These are phyloP conservation scores for Bubo bubo DNA, from an alignment of 2,113 vertebrate species.

Conservation along the genomic window DNA sequence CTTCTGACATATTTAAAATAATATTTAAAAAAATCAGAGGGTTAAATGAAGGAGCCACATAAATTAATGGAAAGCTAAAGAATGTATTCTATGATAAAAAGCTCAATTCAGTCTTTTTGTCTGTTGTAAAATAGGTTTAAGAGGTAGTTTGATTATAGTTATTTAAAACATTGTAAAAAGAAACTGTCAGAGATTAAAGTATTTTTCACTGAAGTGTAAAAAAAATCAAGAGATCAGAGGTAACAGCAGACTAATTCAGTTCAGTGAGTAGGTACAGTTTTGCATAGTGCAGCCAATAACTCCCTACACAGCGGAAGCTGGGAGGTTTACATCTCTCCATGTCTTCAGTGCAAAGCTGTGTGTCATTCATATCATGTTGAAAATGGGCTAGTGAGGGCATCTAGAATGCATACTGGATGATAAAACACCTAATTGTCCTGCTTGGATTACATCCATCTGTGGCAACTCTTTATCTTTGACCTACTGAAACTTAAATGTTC, in stretches of 20 bases:
- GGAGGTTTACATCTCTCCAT: neutral
- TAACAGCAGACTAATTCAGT: neutral
- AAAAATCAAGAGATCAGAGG: neutral
- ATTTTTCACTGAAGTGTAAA: neutral
- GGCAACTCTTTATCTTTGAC: neutral
- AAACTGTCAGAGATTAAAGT: neutral
- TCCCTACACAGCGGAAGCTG: neutral
- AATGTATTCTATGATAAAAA: neutral
- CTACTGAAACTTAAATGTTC: neutral
- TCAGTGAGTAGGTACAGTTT: neutral
- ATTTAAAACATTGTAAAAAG: neutral
- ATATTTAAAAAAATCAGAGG: neutral
- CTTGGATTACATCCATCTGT: neutral
- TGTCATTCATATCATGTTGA: neutral
- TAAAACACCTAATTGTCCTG: neutral
- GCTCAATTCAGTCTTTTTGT: neutral
- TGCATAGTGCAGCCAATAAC: neutral
- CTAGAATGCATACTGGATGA: neutral
- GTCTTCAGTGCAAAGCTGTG: neutral
- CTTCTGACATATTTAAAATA: neutral
- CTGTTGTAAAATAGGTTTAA: neutral
- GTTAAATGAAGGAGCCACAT: neutral
- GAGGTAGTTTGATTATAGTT: neutral
- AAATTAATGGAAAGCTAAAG: neutral
- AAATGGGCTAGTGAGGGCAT: neutral